These are phyloP conservation scores for Drosophila kikkawai DNA, from an alignment of 1,140 invertebrate genomes.

Conservation along the genomic window DNA sequence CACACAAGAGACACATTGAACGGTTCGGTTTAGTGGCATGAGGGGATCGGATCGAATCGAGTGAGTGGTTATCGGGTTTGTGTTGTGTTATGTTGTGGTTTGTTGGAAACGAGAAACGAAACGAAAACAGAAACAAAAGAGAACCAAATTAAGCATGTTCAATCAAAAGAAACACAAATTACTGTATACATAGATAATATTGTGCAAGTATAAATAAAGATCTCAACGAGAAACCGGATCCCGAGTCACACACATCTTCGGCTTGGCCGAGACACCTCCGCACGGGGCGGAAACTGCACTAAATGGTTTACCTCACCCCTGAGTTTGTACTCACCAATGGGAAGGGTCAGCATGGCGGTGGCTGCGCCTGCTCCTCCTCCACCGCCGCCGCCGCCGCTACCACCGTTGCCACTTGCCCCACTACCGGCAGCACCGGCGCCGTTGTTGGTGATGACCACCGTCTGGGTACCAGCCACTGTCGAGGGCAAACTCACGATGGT, in stretches of 20 bases:
- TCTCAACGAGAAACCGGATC: conserved; percentile 30
- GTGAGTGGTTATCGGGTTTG: conserved; percentile 68
- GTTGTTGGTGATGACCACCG: conserved; percentile 87
- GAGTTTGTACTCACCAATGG: conserved; percentile 86
- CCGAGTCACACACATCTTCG: conserved; percentile 21
- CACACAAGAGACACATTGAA: conserved; percentile 45
- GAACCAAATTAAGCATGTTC: conserved; percentile 82
- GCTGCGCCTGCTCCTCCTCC: conserved; percentile 58
- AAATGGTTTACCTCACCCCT: not conserved
- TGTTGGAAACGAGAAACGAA: conserved; percentile 72
- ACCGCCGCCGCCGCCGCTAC: conserved; percentile 41
- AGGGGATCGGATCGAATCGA: conserved; percentile 73
- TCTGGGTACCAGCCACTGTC: conserved; percentile 85
- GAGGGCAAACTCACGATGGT: conserved; percentile 77
- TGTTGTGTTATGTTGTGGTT: conserved; percentile 51
- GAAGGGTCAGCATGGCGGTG: conserved; percentile 86
- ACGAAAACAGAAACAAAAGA: conserved; percentile 72
- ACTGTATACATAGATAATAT: conserved; percentile 34
- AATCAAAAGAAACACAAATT: conserved; percentile 55
- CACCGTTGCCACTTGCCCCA: conserved; percentile 22
- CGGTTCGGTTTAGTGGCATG: conserved; percentile 59
- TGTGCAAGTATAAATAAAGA: conserved; percentile 42
- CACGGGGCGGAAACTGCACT: not conserved
- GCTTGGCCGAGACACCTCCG: conserved; percentile 6
- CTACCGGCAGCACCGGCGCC: conserved; percentile 39